Percentiles rank a stretch among this genome's conserved stretches.
Evolutionary conservation across 1,140 invertebrate genomes (phyloP).

Genomic region (Trypoxylus dichotomus): DNA sequence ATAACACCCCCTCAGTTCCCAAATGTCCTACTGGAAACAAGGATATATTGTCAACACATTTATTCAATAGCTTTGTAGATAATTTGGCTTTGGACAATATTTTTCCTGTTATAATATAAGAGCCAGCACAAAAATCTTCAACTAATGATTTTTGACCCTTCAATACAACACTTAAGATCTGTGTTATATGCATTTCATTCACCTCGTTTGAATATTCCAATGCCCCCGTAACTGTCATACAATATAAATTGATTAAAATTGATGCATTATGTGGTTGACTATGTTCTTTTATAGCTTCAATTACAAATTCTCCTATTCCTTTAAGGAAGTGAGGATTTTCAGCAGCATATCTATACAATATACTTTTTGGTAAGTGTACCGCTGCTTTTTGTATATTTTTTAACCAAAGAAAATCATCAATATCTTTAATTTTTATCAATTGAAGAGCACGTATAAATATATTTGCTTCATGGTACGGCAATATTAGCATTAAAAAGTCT

Average conservation of each 20-base stretch:
- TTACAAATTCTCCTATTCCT: conserved; percentile 71
- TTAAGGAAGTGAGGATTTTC: conserved; percentile 71
- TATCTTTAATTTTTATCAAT: conserved; percentile 66
- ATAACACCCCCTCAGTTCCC: conserved; percentile 59
- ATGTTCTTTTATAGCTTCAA: conserved; percentile 67
- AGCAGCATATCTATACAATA: conserved; percentile 72
- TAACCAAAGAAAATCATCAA: conserved; percentile 79
- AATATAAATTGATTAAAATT: conserved; percentile 77
- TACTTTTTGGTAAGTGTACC: conserved; percentile 67
- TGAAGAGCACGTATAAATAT: conserved; percentile 85
- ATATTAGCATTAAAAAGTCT: conserved; percentile 74
- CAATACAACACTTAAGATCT: conserved; percentile 69
- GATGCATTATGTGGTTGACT: conserved; percentile 63
- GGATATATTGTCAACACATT: conserved; percentile 64
- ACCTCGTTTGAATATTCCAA: conserved; percentile 61
- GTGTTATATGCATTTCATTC: conserved; percentile 69
- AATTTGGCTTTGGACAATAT: conserved; percentile 68
- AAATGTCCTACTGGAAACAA: conserved; percentile 57
- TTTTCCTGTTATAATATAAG: conserved; percentile 74
- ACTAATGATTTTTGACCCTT: conserved; percentile 68
- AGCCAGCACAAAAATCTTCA: conserved; percentile 70
- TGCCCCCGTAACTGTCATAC: conserved; percentile 69
- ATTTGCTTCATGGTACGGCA: conserved; percentile 91
- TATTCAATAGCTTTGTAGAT: conserved; percentile 61
- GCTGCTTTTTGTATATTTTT: conserved; percentile 72